Base-by-base conservation (phyloP, 2,888 invertebrate genomes). In the Beris chalybata region DNA sequence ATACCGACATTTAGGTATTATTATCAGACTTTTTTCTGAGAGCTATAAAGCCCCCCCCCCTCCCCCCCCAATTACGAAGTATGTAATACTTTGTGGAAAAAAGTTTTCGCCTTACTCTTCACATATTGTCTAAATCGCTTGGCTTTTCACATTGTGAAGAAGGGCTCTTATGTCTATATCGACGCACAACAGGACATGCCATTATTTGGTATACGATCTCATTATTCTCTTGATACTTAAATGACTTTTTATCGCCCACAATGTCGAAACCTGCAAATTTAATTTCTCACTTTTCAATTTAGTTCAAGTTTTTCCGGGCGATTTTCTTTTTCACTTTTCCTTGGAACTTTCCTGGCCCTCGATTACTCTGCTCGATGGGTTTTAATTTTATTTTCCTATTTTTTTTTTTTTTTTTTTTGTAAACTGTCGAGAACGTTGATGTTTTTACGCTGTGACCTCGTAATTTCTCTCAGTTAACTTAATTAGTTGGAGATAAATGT, bases 181-280 rank as follows among this genome's bases (percentile, higher is more conserved):
- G 29, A 5, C 1, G 22, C 15, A 52, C 5, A 52, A n/a, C 48
- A 48, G 48, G 7, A 15, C 15, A 15, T 5, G 11, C 48, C n/a
- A 9, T 38, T 38, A 38, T 38, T 38, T 38, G 22, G 22, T 22
- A 22, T 22, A 22, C n/a, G 44, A 44, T 44, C 12, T 48, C 48
- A 48, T 48, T 12, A 6, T 48, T 48, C 48, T 15, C 13, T 31
- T 54, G 32, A 31, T n/a, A 6, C 9, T 7, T 31, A 32, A 54
- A 54, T 54, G 54, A 54, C n/a, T 54, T 54, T 54, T 31, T 54
- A 32, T 54, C 54, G 54, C 54, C 54, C 54, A 54, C 54, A 11
- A 13, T 12, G 31, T 52, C 52, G 11, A 5, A 15, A 52, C 7
- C 9, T 52, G 22, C 12, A 52, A 52, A 52, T 22, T 29, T 52